Evolutionary conservation across 1,140 invertebrate species (phyloP).

Genomic region (Lucilia sericata): DNA sequence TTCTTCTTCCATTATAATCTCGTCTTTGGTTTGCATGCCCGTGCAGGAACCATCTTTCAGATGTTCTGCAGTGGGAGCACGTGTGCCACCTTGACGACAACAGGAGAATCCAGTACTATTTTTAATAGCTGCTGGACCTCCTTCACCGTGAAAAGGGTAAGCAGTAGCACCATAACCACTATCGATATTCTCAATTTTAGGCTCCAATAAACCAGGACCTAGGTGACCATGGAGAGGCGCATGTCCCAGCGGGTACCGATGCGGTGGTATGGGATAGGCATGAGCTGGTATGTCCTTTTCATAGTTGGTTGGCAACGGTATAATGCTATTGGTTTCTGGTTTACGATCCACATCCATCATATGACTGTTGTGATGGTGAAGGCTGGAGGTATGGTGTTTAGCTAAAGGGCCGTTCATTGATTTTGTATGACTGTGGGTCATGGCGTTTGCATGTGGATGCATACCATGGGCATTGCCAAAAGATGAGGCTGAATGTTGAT

Average conservation of each 20-base stretch:
- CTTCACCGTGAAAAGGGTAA: constrained; percentile 76
- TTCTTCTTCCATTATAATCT: constrained; percentile 72
- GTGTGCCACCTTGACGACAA: constrained; percentile 77
- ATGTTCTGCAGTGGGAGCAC: constrained; percentile 78
- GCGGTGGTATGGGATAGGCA: constrained; percentile 66
- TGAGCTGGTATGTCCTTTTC: constrained; percentile 67
- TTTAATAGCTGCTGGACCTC: constrained; percentile 73
- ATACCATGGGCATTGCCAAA: constrained; percentile 52
- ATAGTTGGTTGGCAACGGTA: constrained; percentile 66
- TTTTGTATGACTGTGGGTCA: constrained; percentile 38
- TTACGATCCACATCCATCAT: constrained; percentile 64
- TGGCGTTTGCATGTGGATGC: constrained; percentile 51
- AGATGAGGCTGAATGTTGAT: constrained; percentile 55
- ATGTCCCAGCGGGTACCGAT: constrained; percentile 62
- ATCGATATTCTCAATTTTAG: constrained; percentile 63
- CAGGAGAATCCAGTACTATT: constrained; percentile 74
- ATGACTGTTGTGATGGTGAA: constrained; percentile 53
- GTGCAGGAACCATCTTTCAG: constrained; percentile 78
- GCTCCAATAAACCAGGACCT: constrained; percentile 59
- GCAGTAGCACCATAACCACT: constrained; percentile 58
- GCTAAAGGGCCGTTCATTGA: constrained; percentile 51
- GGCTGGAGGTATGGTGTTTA: constrained; percentile 43
- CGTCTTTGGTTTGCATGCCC: constrained; percentile 78
- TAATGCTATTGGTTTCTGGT: constrained; percentile 64
- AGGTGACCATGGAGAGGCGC: constrained; percentile 51